Percentiles rank a stretch among this genome's conserved stretches.
phyloP scores from a whole-genome alignment of 2,888 invertebrate species.

The Coenonympha arcania region DNA sequence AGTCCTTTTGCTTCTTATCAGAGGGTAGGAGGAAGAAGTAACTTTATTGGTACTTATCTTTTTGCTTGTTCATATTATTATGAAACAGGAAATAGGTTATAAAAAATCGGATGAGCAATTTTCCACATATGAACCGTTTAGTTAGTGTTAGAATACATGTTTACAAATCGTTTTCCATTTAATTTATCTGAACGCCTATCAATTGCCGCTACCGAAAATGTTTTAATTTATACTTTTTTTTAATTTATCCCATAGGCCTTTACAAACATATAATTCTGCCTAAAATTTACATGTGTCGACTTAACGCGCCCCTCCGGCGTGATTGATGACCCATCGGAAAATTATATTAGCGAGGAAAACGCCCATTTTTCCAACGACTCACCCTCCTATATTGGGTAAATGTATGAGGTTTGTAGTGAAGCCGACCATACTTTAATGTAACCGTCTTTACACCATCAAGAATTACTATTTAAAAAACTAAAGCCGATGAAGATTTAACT shows the following conservation, averaged over 20 bases:
- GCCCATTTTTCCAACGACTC: conserved; percentile 23
- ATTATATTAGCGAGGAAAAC: conserved; percentile 46
- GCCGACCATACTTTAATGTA: too few relatives aligned
- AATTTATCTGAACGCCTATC: background rate
- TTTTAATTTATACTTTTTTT: background rate
- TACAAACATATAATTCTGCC: conserved; percentile 49
- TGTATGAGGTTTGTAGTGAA: too few relatives aligned
- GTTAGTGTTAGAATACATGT: too few relatives aligned
- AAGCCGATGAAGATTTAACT: too few relatives aligned
- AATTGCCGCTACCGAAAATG: conserved; percentile 1
- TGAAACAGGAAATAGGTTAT: too few relatives aligned
- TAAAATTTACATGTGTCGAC: conserved; percentile 71
- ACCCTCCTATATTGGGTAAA: conserved; percentile 12
- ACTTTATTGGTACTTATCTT: too few relatives aligned
- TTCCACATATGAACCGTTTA: too few relatives aligned
- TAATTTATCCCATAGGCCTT: background rate
- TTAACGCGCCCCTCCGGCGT: conserved; percentile 58
- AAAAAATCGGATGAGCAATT: too few relatives aligned
- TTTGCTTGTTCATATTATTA: background rate
- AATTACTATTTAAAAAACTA: too few relatives aligned
- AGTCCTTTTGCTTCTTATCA: background rate
- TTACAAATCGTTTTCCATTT: background rate
- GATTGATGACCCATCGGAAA: conserved; percentile 65
- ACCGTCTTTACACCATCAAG: too few relatives aligned
- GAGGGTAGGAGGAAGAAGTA: too few relatives aligned